Conservation (phyloP, 2,113 vertebrate genomes). For the Phoenicopterus ruber region DNA sequence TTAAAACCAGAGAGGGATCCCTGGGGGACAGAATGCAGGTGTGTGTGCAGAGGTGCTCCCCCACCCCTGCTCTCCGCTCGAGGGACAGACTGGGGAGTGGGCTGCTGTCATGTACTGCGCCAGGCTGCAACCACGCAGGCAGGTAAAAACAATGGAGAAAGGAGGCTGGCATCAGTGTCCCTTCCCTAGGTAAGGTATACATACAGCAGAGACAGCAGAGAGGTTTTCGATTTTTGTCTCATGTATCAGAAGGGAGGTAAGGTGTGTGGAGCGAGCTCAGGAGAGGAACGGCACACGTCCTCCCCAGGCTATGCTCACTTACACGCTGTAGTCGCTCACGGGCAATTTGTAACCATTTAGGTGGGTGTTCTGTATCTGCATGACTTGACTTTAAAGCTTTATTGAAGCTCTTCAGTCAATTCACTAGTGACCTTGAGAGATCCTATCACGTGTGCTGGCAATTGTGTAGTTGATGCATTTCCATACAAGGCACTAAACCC, state of each 20-base stretch:
- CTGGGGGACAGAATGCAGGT: background rate
- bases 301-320: background rate
- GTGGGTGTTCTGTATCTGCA: background rate
- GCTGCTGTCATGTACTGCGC: background rate
- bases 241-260: background rate
- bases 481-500: background rate
- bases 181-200: background rate
- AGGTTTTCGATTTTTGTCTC: background rate
- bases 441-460: background rate
- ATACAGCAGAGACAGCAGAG: background rate
- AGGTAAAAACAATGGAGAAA: background rate
- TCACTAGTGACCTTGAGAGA: constrained; percentile 26
- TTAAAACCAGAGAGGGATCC: background rate
- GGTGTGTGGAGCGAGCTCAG: background rate
- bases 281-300: background rate
- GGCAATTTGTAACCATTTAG: background rate
- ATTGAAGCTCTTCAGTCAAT: background rate
- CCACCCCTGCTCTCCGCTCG: accelerated
- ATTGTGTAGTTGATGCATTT: background rate
- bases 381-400: background rate
- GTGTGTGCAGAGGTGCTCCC: background rate
- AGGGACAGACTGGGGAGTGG: background rate
- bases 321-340: background rate
- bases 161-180: background rate
- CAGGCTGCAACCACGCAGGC: background rate